A percentile compares a stretch with the other conserved stretches of the same genome.
Evolutionary conservation across 1,140 invertebrate species (phyloP).

Genomic region (Penaeus chinensis): DNA sequence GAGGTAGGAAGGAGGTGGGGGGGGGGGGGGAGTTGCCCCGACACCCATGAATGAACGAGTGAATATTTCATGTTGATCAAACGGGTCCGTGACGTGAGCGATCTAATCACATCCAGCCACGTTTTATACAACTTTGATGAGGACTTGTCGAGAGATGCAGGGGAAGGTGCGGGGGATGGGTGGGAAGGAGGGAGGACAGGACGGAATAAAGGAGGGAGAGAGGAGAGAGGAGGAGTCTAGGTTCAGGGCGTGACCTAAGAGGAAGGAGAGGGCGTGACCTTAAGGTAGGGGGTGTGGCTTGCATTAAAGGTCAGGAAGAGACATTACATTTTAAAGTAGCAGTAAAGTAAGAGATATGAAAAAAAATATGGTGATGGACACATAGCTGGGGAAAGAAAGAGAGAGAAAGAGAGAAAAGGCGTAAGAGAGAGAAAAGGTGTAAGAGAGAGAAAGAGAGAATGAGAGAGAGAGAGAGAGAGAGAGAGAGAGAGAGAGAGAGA

Average conservation of each 20-base stretch:
- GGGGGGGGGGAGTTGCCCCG: not conserved
- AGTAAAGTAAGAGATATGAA: not conserved
- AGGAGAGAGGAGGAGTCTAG: not conserved
- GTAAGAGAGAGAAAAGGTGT: slow-evolving; percentile 15
- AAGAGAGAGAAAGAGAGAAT: not conserved
- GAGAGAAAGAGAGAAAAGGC: slow-evolving; percentile 31
- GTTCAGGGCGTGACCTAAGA: not conserved
- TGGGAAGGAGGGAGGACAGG: not conserved
- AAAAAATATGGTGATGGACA: not conserved
- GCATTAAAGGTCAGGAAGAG: not conserved
- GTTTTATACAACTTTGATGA: slow-evolving; percentile 42
- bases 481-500: no score
- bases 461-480: no score
- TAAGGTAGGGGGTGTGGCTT: not conserved
- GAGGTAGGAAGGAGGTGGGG: not conserved
- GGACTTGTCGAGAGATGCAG: slow-evolving; percentile 6
- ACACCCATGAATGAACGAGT: slow-evolving; percentile 34
- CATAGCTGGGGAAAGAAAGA: not conserved
- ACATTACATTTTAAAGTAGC: not conserved
- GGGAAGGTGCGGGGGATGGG: not conserved
- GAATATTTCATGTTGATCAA: slow-evolving; percentile 52
- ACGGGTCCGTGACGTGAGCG: slow-evolving; percentile 27
- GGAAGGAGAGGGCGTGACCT: not conserved
- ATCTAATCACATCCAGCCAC: slow-evolving; percentile 10
- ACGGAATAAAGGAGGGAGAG: slow-evolving; percentile 12